Evolutionary conservation across 2,797 vertebrate genomes (phyloP), one percentile per base, ranked within the genome.

Genomic region (Enteromius afrohamiltoni): DNA sequence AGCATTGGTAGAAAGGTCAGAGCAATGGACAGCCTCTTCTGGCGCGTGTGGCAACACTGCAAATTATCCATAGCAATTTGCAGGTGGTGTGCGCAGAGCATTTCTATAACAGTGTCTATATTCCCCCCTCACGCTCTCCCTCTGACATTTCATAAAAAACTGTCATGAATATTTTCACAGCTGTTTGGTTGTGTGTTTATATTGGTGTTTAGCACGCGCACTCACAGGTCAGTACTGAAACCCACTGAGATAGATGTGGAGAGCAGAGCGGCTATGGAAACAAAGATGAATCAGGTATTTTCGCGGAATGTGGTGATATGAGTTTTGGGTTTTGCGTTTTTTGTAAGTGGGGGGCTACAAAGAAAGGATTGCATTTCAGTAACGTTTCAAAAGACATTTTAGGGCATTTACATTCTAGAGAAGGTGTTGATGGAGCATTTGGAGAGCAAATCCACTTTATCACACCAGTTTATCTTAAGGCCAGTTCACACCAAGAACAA

Each of bases 1-100:
- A 76, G 88, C 84, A 88, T 85, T 89, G 88, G 88, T 86, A 81
- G 91, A 86, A 93, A 94, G 92, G 91, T 94, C 91, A 93, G 47
- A 51, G 85, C 85, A 86, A 92, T 88, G 91, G 89, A 92, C 91
- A 88, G 86, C 87, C 88, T 89, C 84, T 86, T 84, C 75, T 85
- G 86, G 90, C 88, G 85, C 82, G 42, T 88, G 69, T 69, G 49
- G 42, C 6, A 23, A 80, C 77, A 14, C 85, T 34, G 53, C 78
- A 84, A 87, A 87, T 77, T 77, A 85, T 77, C 77, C 75, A 53
- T 77, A 60, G 53, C 62, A 53, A 37, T 58, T 53, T 74, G 26
- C 34, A 75, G 80, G 31, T 65, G 80, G 29, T 51, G 69, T 77
- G 37, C 60, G 21, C 11, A 49, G 55, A 73, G 55, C 75, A 65